Evolutionary conservation across 2,113 vertebrate species (phyloP).

Genomic region (Piaya cayana): DNA sequence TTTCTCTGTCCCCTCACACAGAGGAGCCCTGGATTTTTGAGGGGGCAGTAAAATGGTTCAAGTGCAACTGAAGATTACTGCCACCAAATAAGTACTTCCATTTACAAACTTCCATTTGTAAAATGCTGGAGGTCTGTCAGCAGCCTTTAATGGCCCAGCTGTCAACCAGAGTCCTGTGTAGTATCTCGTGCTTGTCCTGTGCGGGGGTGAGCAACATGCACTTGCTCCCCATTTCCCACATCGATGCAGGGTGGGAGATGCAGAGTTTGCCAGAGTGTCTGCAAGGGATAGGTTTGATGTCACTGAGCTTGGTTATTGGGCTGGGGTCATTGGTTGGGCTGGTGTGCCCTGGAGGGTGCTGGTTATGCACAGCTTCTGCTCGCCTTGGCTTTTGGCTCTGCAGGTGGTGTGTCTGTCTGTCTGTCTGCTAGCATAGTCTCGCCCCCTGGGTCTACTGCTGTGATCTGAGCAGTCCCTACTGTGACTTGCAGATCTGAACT

Average conservation of each 20-base stretch:
- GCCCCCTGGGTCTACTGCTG: fast-evolving
- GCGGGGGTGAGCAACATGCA: background rate
- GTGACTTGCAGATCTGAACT: background rate
- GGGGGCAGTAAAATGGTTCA: background rate
- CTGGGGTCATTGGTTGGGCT: background rate
- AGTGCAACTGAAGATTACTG: background rate
- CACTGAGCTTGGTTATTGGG: background rate
- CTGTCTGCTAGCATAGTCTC: background rate
- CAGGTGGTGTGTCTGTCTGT: background rate
- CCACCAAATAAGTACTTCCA: background rate
- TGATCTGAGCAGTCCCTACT: background rate
- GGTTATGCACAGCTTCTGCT: background rate
- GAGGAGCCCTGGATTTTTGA: background rate
- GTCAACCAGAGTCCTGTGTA: background rate
- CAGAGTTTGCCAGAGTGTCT: background rate
- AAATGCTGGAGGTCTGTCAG: background rate
- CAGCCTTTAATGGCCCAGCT: background rate
- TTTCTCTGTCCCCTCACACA: background rate
- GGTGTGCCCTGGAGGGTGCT: background rate
- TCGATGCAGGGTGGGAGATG: too few species aligned
- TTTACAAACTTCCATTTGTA: too few species aligned
- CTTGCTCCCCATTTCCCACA: background rate
- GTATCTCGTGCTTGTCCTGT: background rate
- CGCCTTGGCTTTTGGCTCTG: background rate
- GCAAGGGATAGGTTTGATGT: background rate